phyloP scores from a whole-genome alignment of 2,113 vertebrate genomes.

The Poicephalus meyeri region DNA sequence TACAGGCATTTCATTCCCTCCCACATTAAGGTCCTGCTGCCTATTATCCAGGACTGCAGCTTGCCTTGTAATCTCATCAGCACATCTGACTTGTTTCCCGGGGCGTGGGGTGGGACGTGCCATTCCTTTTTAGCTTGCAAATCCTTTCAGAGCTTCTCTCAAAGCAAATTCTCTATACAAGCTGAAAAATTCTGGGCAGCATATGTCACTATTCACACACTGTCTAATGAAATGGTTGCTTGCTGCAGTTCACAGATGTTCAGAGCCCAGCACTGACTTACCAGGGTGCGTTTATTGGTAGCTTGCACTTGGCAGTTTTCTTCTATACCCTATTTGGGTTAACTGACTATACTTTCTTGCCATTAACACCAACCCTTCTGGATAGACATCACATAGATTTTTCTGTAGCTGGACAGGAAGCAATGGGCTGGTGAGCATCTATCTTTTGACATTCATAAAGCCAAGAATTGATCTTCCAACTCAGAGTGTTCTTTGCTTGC shows the following conservation, averaged over 20 bases:
- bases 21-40: neutral
- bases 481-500: neutral
- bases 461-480: neutral
- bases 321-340: neutral
- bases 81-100: neutral
- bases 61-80: neutral
- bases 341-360: neutral
- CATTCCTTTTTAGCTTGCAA: neutral
- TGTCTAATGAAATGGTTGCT: neutral
- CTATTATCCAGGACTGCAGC: neutral
- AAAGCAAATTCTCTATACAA: neutral
- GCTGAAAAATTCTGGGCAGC: neutral
- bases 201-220: neutral
- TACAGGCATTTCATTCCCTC: neutral
- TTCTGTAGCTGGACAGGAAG: neutral
- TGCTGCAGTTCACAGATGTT: slow-evolving; percentile 16
- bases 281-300: neutral
- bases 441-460: neutral
- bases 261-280: neutral
- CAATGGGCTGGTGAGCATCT: neutral
- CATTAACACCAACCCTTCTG: neutral
- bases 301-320: neutral
- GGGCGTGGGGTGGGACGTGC: neutral
- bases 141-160: neutral
- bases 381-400: neutral